Conservation (phyloP, 2,113 vertebrate genomes). For the human (Homo sapiens) region DNA sequence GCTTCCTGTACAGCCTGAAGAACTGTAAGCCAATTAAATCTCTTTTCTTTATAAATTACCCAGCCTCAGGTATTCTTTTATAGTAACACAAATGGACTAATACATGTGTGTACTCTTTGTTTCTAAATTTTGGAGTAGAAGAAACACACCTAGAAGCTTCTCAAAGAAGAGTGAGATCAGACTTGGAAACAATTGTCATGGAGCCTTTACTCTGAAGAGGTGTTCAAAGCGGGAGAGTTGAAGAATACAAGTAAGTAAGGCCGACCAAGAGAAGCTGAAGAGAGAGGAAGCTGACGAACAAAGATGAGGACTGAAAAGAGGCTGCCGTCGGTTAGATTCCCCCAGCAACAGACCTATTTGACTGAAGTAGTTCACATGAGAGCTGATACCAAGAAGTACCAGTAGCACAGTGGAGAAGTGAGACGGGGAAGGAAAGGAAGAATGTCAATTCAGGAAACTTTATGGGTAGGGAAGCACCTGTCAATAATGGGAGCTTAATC, state of each 20-base stretch:
- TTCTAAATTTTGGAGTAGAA: neutral
- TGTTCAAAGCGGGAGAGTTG: neutral
- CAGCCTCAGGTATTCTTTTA: no score
- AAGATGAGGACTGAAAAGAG: neutral
- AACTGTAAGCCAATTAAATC: no score
- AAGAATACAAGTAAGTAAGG: neutral
- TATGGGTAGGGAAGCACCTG: neutral
- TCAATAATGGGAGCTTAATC: neutral
- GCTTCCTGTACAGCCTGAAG: no score
- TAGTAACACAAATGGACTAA: no score
- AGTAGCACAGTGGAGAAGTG: neutral
- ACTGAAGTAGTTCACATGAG: neutral
- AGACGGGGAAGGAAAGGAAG: neutral
- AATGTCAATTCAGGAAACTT: neutral
- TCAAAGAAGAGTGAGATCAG: neutral
- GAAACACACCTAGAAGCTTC: neutral
- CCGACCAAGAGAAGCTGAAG: neutral
- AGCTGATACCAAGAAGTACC: neutral
- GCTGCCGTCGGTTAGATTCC: neutral
- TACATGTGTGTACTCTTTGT: neutral
- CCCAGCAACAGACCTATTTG: neutral
- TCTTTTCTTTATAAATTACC: no score
- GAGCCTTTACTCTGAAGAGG: neutral
- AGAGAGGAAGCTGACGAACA: neutral
- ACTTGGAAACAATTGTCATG: neutral